These are phyloP conservation scores for Oncorhynchus keta DNA, from an alignment of 2,113 vertebrate species.

Conservation along the genomic window DNA sequence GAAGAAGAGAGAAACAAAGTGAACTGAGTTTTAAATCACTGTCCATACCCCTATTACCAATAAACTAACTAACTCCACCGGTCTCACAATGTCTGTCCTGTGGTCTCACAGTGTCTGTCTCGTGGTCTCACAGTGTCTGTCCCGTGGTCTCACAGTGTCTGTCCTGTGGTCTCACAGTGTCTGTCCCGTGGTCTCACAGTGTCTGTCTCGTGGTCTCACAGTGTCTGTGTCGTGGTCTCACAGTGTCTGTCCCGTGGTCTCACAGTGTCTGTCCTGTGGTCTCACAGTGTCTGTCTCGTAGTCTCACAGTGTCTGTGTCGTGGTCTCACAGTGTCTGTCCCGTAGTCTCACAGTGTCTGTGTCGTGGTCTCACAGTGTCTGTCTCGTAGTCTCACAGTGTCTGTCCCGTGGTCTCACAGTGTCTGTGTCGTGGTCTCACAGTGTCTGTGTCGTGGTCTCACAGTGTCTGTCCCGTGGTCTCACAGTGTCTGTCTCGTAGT, in stretches of 20 bases:
- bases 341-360: too few species aligned
- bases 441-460: too few species aligned
- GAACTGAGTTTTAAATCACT: conserved; percentile 60
- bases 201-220: not conserved
- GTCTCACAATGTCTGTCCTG: conserved; percentile 28
- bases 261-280: too few species aligned
- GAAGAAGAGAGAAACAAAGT: conserved; percentile 31
- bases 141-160: conserved; percentile 11
- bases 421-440: too few species aligned
- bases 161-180: conserved; percentile 3
- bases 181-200: conserved; percentile 21
- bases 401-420: too few species aligned
- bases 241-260: conserved; percentile 22
- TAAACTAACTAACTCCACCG: conserved; percentile 37
- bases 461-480: too few species aligned
- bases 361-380: too few species aligned
- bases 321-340: too few species aligned
- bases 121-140: conserved; percentile 26
- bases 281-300: conserved; percentile 27
- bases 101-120: conserved; percentile 36
- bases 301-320: not conserved
- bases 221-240: conserved; percentile 21
- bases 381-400: too few species aligned
- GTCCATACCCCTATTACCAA: conserved; percentile 40
- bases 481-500: too few species aligned